Base-by-base conservation (phyloP, 2,113 vertebrate species). In the Ceyx melanurus region DNA sequence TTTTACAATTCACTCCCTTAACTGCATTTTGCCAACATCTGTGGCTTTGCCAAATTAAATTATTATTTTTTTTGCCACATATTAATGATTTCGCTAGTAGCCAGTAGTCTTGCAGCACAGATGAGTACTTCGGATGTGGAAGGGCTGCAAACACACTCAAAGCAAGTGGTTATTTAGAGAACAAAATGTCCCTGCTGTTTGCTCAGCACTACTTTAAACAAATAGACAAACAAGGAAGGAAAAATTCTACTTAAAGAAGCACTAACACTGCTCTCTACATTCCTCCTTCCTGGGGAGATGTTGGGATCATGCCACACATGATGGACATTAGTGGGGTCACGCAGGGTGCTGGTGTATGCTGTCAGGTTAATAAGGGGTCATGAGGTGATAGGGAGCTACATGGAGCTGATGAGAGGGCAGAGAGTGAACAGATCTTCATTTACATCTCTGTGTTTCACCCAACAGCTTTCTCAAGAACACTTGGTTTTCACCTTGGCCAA, bases 151-250 rank as follows among this genome's bases (percentile, higher is more conserved):
- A 37, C 29, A 48, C 1, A 1, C 60, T 33, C 84, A 89, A 72
- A 89, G 29, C 77, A 89, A 91, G 73, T 15, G 46, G 68, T 77
- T 88, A 76, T 71, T 94, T 82, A 75, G 70, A 89, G 75, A 92
- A 94, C 92, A 92, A 94, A 88, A 94, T 72, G 89, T 93, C 82
- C 76, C 53, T 0, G 1, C 60, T 96, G 94, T 93, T 96, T 94
- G 87, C 89, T 94, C 68, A 91, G 45, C 14, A 12, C 68, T 86
- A 33, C 87, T 88, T 96, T 82, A 94, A 93, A 81, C 87, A 96
- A 94, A 91, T 3, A 92, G 91, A 94, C 72, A 94, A 95, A 91
- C 89, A 91, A 83, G 65, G 43, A 75, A 66, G n/a, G 80, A 81
- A 94, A 84, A 92, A 67, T 20, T 68, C 67, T 85, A 45, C 79